Evolutionary conservation across 2,888 invertebrate genomes (phyloP), one percentile per base, ranked within the genome.

Genomic region (Romanomermis culicivorax): DNA sequence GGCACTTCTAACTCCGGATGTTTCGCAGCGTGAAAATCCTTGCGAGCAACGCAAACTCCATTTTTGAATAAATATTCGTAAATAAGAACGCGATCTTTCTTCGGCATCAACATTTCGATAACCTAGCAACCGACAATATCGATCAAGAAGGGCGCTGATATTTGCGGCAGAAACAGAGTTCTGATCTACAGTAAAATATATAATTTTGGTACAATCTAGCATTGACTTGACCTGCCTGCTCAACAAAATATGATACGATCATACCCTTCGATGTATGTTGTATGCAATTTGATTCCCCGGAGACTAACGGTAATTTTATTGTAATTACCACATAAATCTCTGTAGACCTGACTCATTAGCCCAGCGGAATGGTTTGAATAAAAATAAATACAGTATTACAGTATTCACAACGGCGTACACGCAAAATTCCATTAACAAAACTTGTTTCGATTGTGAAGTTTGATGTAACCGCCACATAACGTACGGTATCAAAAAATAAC

Each of bases 61-160:
- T 99, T 95, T 72, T 89, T 89, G 74, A 95, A 93, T 65, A 95
- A 80, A 50, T 58, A 57, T 56, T 97, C 95, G 74, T 87, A 97
- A 72, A 97, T 95, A 65, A 85, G 77, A 64, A 86, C 83, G 70
- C 91, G 82, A 73, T 91, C 88, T 77, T 86, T 85, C 78, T 93
- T 95, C 68, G 95, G 91, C 89, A 97, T 97, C 87, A 97, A 89
- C 97, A 97, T 97, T 74, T 84, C 88, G 36, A 36, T n/a, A n/a
- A n/a, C n/a, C n/a, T n/a, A n/a, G n/a, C n/a, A n/a, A n/a, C n/a
- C n/a, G n/a, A n/a, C n/a, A n/a, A n/a, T n/a, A n/a, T n/a, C n/a
- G n/a, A n/a, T n/a, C n/a, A n/a, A n/a, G n/a, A n/a, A n/a, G n/a
- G n/a, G n/a, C n/a, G n/a, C n/a, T n/a, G n/a, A n/a, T n/a, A n/a